Conservation (phyloP, 2,888 invertebrate species). For the Cantharis nigra region DNA sequence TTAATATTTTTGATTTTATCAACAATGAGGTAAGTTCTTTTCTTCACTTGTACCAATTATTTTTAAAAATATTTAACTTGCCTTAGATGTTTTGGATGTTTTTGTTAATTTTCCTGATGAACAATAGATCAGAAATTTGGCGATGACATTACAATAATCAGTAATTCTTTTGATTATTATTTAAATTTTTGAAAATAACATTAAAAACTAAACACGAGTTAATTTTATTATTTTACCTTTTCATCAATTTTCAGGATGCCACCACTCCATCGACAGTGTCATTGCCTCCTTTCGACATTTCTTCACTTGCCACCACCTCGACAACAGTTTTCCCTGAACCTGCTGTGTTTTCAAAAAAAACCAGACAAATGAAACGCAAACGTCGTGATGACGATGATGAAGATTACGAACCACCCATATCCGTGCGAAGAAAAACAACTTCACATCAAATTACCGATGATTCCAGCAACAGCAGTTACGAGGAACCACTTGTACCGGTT, state of each 20-base stretch:
- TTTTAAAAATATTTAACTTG: too few species aligned
- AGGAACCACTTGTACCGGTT: constrained; percentile 10
- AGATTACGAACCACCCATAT: constrained; percentile 47
- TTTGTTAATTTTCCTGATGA: too few species aligned
- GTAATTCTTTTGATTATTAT: too few species aligned
- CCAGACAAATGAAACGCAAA: constrained; percentile 14
- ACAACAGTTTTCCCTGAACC: neutral
- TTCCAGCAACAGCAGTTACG: neutral
- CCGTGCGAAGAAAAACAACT: constrained; percentile 13
- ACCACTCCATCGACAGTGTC: neutral
- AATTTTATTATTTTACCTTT: neutral
- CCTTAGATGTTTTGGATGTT: too few species aligned
- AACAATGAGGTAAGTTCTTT: constrained; percentile 43
- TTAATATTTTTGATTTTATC: constrained; percentile 51
- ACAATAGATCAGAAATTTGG: too few species aligned
- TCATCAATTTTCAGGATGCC: neutral
- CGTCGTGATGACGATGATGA: constrained; percentile 45
- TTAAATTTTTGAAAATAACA: too few species aligned
- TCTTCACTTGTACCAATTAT: neutral
- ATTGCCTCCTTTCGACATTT: neutral
- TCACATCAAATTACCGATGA: neutral
- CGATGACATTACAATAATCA: too few species aligned
- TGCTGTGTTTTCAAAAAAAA: neutral
- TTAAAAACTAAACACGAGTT: too few species aligned
- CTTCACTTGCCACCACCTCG: neutral